A percentile compares a stretch with the other conserved stretches of the same genome.
These are phyloP conservation scores for Palythoa grandiflora DNA, from an alignment of 92 coral and sea anemone species.

Conservation along the genomic window DNA sequence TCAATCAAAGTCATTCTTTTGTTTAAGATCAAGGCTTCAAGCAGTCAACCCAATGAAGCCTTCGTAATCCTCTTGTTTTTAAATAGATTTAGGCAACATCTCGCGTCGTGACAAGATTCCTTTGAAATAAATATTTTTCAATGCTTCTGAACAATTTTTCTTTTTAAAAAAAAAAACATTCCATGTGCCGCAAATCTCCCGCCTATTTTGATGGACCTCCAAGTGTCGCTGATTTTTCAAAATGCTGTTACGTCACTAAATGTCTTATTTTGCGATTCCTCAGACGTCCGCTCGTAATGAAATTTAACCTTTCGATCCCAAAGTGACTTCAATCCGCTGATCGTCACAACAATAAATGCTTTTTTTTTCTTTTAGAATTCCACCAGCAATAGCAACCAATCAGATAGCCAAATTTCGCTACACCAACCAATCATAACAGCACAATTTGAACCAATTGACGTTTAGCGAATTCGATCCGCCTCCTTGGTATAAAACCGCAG, in stretches of 20 bases:
- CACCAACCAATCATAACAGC: slow-evolving; percentile 15
- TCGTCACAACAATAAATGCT: not conserved
- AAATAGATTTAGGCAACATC: not conserved
- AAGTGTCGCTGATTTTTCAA: not conserved
- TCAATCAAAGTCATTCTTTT: slow-evolving; percentile 17
- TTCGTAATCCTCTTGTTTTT: slow-evolving; percentile 6
- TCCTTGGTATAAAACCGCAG: not conserved
- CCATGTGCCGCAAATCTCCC: not conserved
- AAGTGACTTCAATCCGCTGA: not conserved
- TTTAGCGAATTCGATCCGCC: slow-evolving; percentile 6
- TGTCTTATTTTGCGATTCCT: not conserved
- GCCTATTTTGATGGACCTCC: not conserved
- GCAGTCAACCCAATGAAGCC: slow-evolving; percentile 1
- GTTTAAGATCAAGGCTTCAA: slow-evolving; percentile 28
- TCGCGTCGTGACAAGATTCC: slow-evolving; percentile 1
- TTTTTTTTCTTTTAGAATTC: too few relatives aligned
- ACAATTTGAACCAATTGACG: slow-evolving; percentile 20
- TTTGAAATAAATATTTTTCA: not conserved
- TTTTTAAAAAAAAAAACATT: not conserved
- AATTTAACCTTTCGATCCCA: not conserved
- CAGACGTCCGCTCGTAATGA: slow-evolving; percentile 2
- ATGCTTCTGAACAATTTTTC: not conserved
- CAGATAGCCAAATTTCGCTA: too few relatives aligned
- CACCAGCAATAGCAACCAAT: too few relatives aligned
- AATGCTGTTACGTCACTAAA: not conserved